Evolutionary conservation across 2,113 vertebrate species (phyloP), one percentile per base, ranked within the genome.

Genomic region (Oostethus manadensis): DNA sequence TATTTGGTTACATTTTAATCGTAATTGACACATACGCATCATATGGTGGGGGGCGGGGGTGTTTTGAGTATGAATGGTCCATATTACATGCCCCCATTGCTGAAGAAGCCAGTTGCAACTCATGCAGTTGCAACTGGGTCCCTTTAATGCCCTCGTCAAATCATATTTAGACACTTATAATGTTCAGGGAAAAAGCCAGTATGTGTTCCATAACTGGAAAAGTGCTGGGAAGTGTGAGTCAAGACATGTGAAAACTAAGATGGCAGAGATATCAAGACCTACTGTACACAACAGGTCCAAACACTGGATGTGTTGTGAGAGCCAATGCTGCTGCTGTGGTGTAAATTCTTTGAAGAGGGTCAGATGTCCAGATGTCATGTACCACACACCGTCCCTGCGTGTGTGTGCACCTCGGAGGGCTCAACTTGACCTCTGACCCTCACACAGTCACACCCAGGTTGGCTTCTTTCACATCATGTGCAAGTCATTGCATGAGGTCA

Each of bases 341-440:
- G 64, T 63, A 79, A 29, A 61, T 60, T 26, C 42, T 69, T 57
- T 67, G n/a, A n/a, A n/a, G n/a, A n/a, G n/a, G n/a, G n/a, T 58
- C 56, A 69, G 21, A 1, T 62, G 78, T 71, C 72, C 71, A 74
- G 58, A 66, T 76, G 69, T 74, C 74, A 65, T n/a, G 23, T 33
- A 57, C 38, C 44, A 68, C 60, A 62, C 74, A 62, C 59, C 51
- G 53, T 70, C 47, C 49, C 53, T 22, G 44, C 43, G 1, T 49
- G 26, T 63, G 40, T 58, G 6, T 46, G 43, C 38, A n/a, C 56
- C 61, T 45, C 56, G 26, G 51, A 16, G 18, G 22, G 10, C 14
- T 33, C 44, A 0, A 26, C 63, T 73, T 76, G 61, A 74, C 60
- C 75, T 64, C 55, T 74, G 71, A 73, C 71, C 73, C 57, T 50